These are phyloP conservation scores for Xestia sexstrigata DNA, from an alignment of 2,888 invertebrate genomes.

Conservation along the genomic window DNA sequence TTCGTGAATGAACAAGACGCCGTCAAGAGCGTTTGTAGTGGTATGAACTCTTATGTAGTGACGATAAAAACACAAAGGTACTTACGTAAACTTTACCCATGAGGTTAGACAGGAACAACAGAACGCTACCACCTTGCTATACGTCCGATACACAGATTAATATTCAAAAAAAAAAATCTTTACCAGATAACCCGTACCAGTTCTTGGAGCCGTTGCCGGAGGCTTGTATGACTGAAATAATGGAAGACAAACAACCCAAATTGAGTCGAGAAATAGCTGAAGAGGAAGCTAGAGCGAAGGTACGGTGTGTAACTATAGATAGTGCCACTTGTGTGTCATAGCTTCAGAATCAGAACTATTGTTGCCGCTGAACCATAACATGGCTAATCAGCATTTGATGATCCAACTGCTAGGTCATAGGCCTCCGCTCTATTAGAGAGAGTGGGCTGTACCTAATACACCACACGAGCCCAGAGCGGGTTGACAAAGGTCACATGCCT, in stretches of 20 bases:
- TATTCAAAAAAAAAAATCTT: not conserved
- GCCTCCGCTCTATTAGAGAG: not conserved
- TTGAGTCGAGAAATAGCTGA: constrained; percentile 68
- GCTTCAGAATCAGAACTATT: not conserved
- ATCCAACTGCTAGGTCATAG: not conserved
- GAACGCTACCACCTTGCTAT: not conserved
- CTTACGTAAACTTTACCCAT: not conserved
- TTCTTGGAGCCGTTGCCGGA: constrained; percentile 84
- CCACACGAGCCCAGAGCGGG: not conserved
- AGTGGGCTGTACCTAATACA: not conserved
- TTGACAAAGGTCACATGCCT: not conserved
- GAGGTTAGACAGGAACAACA: not conserved
- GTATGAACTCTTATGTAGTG: constrained; percentile 63
- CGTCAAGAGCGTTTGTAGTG: constrained; percentile 75
- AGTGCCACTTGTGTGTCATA: not conserved
- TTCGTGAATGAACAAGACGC: constrained; percentile 85
- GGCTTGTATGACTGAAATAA: constrained; percentile 77
- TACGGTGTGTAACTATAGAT: not conserved
- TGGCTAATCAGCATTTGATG: not conserved
- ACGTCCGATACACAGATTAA: not conserved
- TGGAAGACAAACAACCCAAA: constrained; percentile 77
- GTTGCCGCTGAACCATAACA: not conserved
- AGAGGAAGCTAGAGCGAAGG: constrained; percentile 54
- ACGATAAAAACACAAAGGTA: not conserved
- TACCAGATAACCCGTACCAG: constrained; percentile 83